Percentiles rank a stretch among this genome's conserved stretches.
Conservation (phyloP, 2,888 invertebrate genomes). For the Chesias legatella region DNA sequence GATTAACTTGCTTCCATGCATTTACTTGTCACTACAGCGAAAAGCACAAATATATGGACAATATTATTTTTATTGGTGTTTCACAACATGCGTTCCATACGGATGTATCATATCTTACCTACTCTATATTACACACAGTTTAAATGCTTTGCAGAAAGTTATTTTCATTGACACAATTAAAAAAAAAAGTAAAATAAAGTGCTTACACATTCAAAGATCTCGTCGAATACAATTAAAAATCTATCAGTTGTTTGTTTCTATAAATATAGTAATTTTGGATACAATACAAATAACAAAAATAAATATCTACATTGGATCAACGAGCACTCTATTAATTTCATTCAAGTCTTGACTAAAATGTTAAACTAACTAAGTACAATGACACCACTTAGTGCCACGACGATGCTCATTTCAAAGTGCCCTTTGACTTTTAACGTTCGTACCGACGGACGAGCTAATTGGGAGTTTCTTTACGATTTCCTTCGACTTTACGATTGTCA, state of each 20-base stretch:
- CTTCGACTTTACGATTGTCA: no score
- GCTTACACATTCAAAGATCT: constrained; percentile 32
- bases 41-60: constrained; percentile 58
- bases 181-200: constrained; percentile 31
- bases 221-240: constrained; percentile 48
- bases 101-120: constrained; percentile 41
- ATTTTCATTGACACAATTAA: constrained; percentile 34
- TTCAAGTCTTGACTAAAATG: constrained; percentile 69
- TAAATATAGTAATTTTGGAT: constrained; percentile 73
- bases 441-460: no score
- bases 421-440: constrained; percentile 9
- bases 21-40: constrained; percentile 66
- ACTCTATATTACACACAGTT: constrained; percentile 57
- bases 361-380: constrained; percentile 75
- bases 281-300: constrained; percentile 79
- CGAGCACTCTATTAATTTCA: constrained; percentile 71
- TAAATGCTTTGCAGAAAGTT: constrained; percentile 64
- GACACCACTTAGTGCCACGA: constrained; percentile 45
- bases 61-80: constrained; percentile 31
- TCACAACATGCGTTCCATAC: constrained; percentile 41
- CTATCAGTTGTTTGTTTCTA: constrained; percentile 52
- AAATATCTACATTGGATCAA: constrained; percentile 79
- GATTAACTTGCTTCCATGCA: constrained; percentile 64
- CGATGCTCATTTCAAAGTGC: constrained; percentile 14
- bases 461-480: no score